Evolutionary conservation across 2,888 invertebrate genomes (phyloP).

Genomic region (Pseudanteris insignis): DNA sequence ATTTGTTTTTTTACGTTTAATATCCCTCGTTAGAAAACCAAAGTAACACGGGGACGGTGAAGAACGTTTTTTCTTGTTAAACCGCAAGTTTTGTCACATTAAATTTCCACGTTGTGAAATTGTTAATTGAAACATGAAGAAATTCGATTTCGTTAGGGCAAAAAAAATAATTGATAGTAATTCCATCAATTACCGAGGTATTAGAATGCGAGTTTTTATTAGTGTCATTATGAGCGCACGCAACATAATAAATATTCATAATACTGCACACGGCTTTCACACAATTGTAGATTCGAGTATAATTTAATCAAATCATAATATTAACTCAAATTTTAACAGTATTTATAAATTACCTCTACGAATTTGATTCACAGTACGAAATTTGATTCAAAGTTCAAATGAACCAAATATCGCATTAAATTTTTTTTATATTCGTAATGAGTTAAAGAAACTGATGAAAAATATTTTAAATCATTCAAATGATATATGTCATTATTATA

Average conservation of each 20-base stretch:
- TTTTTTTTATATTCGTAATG: too few relatives aligned
- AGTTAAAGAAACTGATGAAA: too few relatives aligned
- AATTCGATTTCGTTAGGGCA: slow-evolving; percentile 26
- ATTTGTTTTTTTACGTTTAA: slow-evolving; percentile 14
- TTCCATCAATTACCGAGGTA: slow-evolving; percentile 26
- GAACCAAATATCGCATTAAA: too few relatives aligned
- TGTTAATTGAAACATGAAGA: slow-evolving; percentile 22
- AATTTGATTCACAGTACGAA: too few relatives aligned
- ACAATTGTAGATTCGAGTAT: slow-evolving; percentile 19
- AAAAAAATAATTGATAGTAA: slow-evolving; percentile 33
- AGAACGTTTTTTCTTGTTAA: neutral
- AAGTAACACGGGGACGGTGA: neutral
- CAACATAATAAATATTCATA: slow-evolving; percentile 10
- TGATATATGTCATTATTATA: too few relatives aligned
- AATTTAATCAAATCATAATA: slow-evolving; percentile 9
- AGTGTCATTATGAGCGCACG: slow-evolving; percentile 15
- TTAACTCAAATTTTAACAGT: too few relatives aligned
- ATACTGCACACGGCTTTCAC: too few relatives aligned
- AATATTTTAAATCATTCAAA: too few relatives aligned
- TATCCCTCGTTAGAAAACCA: slow-evolving; percentile 10
- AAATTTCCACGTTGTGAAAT: slow-evolving; percentile 28
- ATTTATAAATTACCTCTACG: too few relatives aligned
- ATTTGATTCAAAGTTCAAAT: too few relatives aligned
- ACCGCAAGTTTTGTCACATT: slow-evolving; percentile 22
- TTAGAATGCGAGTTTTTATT: slow-evolving; percentile 21